A percentile compares a stretch with the other conserved stretches of the same genome.
These are phyloP conservation scores for Hypomesus transpacificus DNA, from an alignment of 2,113 vertebrate species.

Conservation along the genomic window DNA sequence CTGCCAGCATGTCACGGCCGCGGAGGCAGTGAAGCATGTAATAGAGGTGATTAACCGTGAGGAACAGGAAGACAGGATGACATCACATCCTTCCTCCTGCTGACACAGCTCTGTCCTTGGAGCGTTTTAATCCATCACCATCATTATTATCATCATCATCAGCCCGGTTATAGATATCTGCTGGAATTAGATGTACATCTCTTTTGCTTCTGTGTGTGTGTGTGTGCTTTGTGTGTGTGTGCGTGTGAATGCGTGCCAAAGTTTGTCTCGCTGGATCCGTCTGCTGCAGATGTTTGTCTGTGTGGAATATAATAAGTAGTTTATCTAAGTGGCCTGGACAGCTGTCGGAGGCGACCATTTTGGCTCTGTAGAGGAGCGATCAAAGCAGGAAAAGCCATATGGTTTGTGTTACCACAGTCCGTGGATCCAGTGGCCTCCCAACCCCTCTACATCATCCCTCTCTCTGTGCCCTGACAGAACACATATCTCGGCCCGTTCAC, in stretches of 20 bases:
- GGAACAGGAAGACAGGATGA: slow-evolving; percentile 28
- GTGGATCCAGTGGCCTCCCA: slow-evolving; percentile 46
- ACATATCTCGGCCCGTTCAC: slow-evolving; percentile 54
- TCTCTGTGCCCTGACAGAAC: slow-evolving; percentile 56
- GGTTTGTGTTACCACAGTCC: slow-evolving; percentile 48
- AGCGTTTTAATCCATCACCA: neutral
- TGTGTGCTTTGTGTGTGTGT: neutral
- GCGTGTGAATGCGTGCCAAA: neutral
- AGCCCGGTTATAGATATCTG: too few species aligned
- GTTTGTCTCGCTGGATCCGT: neutral
- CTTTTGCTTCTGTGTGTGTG: neutral
- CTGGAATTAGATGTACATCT: too few species aligned
- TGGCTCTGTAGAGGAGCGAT: slow-evolving; percentile 36
- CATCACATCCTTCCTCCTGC: slow-evolving; percentile 15
- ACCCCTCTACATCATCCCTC: slow-evolving; percentile 44
- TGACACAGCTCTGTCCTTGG: neutral
- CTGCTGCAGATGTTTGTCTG: neutral
- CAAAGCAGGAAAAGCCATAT: slow-evolving; percentile 50
- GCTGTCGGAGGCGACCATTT: slow-evolving; percentile 29
- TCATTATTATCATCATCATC: neutral
- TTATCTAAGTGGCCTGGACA: slow-evolving; percentile 23
- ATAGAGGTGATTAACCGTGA: slow-evolving; percentile 33
- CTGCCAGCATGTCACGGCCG: slow-evolving; percentile 15
- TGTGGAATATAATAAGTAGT: neutral
- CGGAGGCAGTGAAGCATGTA: slow-evolving; percentile 16